Evolutionary conservation across 2,113 vertebrate species (phyloP).

Genomic region (Pseudopipra pipra): DNA sequence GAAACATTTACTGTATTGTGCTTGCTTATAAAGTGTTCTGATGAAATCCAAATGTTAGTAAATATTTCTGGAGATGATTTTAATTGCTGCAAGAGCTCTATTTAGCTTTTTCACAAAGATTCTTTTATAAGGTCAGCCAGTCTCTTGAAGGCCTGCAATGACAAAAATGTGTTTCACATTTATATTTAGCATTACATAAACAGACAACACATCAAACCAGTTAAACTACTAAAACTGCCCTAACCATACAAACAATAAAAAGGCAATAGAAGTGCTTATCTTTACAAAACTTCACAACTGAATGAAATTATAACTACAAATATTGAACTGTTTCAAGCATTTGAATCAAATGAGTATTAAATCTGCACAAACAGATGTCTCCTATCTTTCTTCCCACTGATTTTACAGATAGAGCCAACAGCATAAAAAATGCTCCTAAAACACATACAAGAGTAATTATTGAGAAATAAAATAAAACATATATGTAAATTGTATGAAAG

Average conservation of each 20-base stretch:
- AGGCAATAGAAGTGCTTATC: not conserved
- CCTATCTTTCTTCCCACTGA: not conserved
- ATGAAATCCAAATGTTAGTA: not conserved
- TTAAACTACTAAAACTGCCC: not conserved
- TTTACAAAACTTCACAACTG: not conserved
- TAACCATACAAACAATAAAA: not conserved
- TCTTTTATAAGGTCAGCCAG: constrained; percentile 87
- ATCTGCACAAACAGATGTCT: not conserved
- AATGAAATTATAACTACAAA: not conserved
- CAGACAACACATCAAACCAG: not conserved
- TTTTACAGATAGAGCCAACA: not conserved
- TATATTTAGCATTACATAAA: not conserved
- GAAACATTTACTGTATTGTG: not conserved
- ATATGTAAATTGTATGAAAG: not conserved
- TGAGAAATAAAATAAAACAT: not conserved
- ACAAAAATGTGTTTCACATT: not conserved
- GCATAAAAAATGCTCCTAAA: not conserved
- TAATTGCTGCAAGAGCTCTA: not conserved
- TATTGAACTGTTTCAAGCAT: not conserved
- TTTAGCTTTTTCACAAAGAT: constrained; percentile 61
- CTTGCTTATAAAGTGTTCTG: not conserved
- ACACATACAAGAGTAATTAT: not conserved
- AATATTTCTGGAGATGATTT: not conserved
- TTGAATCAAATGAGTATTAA: not conserved
- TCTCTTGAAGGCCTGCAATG: constrained; percentile 85